Conservation (phyloP, 23 tunicate genomes). For the Corella eumyota region DNA sequence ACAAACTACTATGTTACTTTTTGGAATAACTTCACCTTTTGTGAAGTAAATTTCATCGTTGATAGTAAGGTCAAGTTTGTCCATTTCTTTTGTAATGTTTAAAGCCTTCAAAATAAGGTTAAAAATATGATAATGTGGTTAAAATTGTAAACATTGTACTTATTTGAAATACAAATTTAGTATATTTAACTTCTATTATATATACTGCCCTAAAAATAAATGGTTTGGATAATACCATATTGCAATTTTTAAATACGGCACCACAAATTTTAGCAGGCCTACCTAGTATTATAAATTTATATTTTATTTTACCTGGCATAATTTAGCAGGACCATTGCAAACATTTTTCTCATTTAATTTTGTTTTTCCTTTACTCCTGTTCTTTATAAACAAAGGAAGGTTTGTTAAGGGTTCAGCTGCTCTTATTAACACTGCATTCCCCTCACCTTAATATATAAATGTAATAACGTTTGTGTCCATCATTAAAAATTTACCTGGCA, state of each 20-base stretch:
- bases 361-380: slow-evolving; percentile 12
- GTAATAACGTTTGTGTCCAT: too few relatives aligned
- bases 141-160: too few relatives aligned
- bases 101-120: slow-evolving; percentile 20
- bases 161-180: too few relatives aligned
- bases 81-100: background rate
- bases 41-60: slow-evolving; percentile 35
- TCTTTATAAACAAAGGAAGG: slow-evolving; percentile 8
- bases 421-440: slow-evolving; percentile 48
- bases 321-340: slow-evolving; percentile 48
- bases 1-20: slow-evolving; percentile 18
- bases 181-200: too few relatives aligned
- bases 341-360: slow-evolving; percentile 3
- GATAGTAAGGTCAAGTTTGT: slow-evolving; percentile 20
- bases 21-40: slow-evolving; percentile 2
- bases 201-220: too few relatives aligned
- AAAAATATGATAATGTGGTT: too few relatives aligned
- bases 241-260: too few relatives aligned
- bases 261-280: too few relatives aligned
- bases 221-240: too few relatives aligned
- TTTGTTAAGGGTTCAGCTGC: slow-evolving; percentile 39
- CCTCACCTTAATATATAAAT: slow-evolving; percentile 14
- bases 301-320: slow-evolving; percentile 53
- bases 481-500: too few relatives aligned
- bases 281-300: too few relatives aligned